Base-by-base conservation (phyloP, 2,888 invertebrate species). In the Miltochrista miniata region DNA sequence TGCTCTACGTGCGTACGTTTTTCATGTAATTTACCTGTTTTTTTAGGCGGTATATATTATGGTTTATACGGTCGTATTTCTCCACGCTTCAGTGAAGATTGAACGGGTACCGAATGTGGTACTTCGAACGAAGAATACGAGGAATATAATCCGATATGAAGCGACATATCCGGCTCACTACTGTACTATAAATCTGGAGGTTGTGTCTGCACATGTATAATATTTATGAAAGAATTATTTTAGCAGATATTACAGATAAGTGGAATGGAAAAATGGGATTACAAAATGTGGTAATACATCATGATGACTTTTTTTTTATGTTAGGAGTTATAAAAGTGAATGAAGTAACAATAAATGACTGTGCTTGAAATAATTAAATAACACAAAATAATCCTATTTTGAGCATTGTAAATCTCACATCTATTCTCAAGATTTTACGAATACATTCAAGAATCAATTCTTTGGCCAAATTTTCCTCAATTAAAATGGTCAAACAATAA, bases 31-130 rank as follows among this genome's bases (percentile, higher is more conserved):
- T 81, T 78, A 81, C 81, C 80, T 80, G 80, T 81, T 83, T 84
- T 83, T 85, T 83, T 76, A 70, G 60, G 60, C 53, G 67, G 72
- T 76, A 79, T 79, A 74, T 81, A 77, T 79, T 82, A 79, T 72
- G 76, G 74, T 73, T 76, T 75, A 73, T 75, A 77, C 70, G 82
- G 78, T 65, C 84, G 79, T 87, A 85, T 86, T 83, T 86, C 82
- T 81, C 74, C 66, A 64, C 78, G 85, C 83, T 75, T 62, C 79
- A 74, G 64, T 76, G 79, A 68, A 84, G 82, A 81, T 81, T 80
- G 83, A 81, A 78, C 83, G 79, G 77, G 79, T 70, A 74, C 72
- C 64, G 76, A 78, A 81, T 74, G 72, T 65, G 74, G 68, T 75
- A 70, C 73, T 77, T 77, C 70, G 72, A 73, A 65, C 74, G 65